A percentile compares a stretch with the other conserved stretches of the same genome.
phyloP scores from a whole-genome alignment of 2,888 invertebrate species.

The Elegia similella region DNA sequence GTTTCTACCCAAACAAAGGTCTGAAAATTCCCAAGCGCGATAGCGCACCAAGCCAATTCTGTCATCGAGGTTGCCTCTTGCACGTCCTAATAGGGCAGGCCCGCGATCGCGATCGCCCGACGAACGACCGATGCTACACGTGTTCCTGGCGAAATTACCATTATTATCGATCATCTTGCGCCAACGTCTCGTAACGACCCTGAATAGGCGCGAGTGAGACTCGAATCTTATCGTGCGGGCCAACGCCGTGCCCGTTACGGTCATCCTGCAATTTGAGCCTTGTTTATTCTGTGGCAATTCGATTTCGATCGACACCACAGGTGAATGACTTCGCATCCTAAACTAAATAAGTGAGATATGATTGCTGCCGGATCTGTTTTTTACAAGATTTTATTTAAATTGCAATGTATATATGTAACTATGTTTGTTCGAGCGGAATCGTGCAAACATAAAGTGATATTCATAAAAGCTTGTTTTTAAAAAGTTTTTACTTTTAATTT shows the following conservation, averaged over 20 bases:
- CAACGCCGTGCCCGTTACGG: slow-evolving; percentile 12
- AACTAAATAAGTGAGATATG: too few relatives aligned
- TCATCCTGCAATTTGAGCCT: slow-evolving; percentile 8
- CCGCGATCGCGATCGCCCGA: slow-evolving; percentile 63
- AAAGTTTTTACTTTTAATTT: too few relatives aligned
- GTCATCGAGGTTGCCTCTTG: slow-evolving; percentile 58
- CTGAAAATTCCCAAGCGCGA: slow-evolving; percentile 30
- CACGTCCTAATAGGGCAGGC: slow-evolving; percentile 71
- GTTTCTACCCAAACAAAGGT: slow-evolving; percentile 20
- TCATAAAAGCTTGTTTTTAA: too few relatives aligned
- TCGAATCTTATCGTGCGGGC: slow-evolving; percentile 34
- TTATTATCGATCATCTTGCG: slow-evolving; percentile 80
- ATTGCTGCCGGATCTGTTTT: too few relatives aligned
- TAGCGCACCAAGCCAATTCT: slow-evolving; percentile 47
- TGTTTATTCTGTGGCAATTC: slow-evolving; percentile 8
- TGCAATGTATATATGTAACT: too few relatives aligned
- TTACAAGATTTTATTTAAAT: too few relatives aligned
- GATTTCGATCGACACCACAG: not conserved
- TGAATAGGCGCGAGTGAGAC: slow-evolving; percentile 62
- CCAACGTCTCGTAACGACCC: slow-evolving; percentile 73
- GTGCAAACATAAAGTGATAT: too few relatives aligned
- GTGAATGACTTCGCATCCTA: slow-evolving; percentile 2
- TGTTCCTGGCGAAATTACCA: slow-evolving; percentile 76
- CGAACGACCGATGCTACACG: slow-evolving; percentile 72
- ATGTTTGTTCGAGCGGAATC: too few relatives aligned